A percentile compares a stretch with the other conserved stretches of the same genome.
Conservation (phyloP, 2,797 vertebrate species). For the Pseudocheirus occidentalis region DNA sequence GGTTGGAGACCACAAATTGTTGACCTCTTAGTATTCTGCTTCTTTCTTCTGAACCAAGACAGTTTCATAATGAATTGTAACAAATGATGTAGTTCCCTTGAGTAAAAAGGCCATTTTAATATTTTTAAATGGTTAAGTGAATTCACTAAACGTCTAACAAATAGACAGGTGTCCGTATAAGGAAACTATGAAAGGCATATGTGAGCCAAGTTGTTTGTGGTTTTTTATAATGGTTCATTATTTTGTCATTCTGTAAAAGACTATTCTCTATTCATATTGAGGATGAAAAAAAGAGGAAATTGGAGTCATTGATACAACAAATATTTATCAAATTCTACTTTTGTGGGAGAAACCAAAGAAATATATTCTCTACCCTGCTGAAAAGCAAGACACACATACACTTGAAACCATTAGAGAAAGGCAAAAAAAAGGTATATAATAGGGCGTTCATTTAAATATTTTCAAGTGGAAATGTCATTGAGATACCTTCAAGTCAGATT, state of each 20-base stretch:
- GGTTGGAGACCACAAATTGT: neutral
- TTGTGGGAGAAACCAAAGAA: neutral
- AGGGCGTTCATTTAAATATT: neutral
- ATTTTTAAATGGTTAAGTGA: slow-evolving; percentile 61
- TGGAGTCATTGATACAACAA: neutral
- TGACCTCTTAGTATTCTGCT: neutral
- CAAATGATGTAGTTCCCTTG: slow-evolving; percentile 61
- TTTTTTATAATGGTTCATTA: neutral
- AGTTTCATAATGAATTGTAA: slow-evolving; percentile 51
- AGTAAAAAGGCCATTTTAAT: slow-evolving; percentile 71
- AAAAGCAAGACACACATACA: neutral
- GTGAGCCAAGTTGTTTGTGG: slow-evolving; percentile 12
- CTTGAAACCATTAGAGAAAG: neutral
- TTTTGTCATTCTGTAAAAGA: slow-evolving; percentile 21
- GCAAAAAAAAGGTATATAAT: neutral
- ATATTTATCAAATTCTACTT: neutral
- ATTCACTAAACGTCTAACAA: slow-evolving; percentile 65
- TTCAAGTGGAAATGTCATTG: neutral
- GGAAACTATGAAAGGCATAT: slow-evolving; percentile 5
- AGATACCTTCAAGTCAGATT: slow-evolving; percentile 1
- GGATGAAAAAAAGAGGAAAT: slow-evolving; percentile 13
- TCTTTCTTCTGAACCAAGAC: slow-evolving; percentile 19
- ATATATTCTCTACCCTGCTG: neutral
- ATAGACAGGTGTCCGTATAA: slow-evolving; percentile 58
- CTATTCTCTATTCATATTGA: neutral